These are phyloP conservation scores for Chirona hameri DNA, from an alignment of 2,888 invertebrate species.

Conservation along the genomic window DNA sequence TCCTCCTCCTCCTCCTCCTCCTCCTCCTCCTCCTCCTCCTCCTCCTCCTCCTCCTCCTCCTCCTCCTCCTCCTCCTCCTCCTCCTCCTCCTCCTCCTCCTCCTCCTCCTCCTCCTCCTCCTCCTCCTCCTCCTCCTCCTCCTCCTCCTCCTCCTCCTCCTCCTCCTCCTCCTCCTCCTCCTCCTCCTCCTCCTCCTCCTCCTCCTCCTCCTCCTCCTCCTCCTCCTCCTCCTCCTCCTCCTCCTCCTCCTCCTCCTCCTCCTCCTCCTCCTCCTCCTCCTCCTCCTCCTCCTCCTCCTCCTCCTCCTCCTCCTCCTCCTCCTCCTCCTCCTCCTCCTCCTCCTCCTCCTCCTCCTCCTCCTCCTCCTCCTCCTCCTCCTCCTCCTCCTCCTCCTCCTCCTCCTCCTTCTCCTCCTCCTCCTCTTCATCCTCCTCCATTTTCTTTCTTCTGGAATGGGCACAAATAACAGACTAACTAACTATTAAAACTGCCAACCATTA, in stretches of 20 bases:
- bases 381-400: conserved; percentile 29
- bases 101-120: neutral
- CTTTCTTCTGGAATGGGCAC: too few relatives aligned
- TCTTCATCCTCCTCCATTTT: conserved; percentile 2
- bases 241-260: neutral
- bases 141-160: neutral
- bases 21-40: too few relatives aligned
- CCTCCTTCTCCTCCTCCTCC: conserved; percentile 35
- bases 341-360: neutral
- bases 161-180: neutral
- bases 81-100: too few relatives aligned
- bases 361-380: conserved; percentile 26
- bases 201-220: conserved; percentile 3
- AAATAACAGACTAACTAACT: too few relatives aligned
- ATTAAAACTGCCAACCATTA: too few relatives aligned
- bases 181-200: conserved; percentile 23
- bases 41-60: neutral
- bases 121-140: neutral
- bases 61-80: too few relatives aligned
- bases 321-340: conserved; percentile 36
- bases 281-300: conserved; percentile 28
- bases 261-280: conserved; percentile 36
- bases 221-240: conserved; percentile 32
- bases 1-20: neutral
- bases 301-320: conserved; percentile 29